Percentiles rank a stretch among this genome's conserved stretches.
phyloP scores from a whole-genome alignment of 2,797 vertebrate species.

The Geotria australis region DNA sequence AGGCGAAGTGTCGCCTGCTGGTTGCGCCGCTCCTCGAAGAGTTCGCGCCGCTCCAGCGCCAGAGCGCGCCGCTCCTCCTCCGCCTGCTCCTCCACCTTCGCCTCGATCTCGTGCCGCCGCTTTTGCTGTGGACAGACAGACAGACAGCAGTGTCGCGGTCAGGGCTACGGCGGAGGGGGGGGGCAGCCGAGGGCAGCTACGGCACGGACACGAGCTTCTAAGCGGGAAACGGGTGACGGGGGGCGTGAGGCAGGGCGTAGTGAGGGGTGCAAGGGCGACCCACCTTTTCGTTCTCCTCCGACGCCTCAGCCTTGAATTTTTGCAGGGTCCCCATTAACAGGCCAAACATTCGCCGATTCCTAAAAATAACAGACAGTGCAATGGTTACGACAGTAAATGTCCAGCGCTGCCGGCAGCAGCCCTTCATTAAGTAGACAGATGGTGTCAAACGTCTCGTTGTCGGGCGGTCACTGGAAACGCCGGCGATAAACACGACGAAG shows the following conservation, averaged over 20 bases:
- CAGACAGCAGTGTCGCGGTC: neutral
- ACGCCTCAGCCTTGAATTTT: conserved; percentile 95
- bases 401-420: too few relatives aligned
- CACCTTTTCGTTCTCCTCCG: conserved; percentile 68
- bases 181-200: neutral
- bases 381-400: too few relatives aligned
- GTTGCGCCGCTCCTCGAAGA: conserved; percentile 82
- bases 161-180: neutral
- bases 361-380: conserved; percentile 7
- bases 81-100: conserved; percentile 90
- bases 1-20: conserved; percentile 87
- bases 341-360: conserved; percentile 98
- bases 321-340: conserved; percentile 98
- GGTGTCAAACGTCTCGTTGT: too few relatives aligned
- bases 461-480: too few relatives aligned
- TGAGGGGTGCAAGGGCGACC: too few relatives aligned
- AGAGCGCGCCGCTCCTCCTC: conserved; percentile 77
- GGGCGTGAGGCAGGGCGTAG: too few relatives aligned
- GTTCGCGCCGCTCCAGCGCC: conserved; percentile 62
- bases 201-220: too few relatives aligned
- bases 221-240: too few relatives aligned
- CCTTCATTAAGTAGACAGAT: too few relatives aligned
- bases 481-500: too few relatives aligned
- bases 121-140: conserved; percentile 32
- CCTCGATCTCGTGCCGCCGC: conserved; percentile 71